Evolutionary conservation across 2,113 vertebrate genomes (phyloP), one percentile per base, ranked within the genome.

Genomic region (Lampris incognitus): DNA sequence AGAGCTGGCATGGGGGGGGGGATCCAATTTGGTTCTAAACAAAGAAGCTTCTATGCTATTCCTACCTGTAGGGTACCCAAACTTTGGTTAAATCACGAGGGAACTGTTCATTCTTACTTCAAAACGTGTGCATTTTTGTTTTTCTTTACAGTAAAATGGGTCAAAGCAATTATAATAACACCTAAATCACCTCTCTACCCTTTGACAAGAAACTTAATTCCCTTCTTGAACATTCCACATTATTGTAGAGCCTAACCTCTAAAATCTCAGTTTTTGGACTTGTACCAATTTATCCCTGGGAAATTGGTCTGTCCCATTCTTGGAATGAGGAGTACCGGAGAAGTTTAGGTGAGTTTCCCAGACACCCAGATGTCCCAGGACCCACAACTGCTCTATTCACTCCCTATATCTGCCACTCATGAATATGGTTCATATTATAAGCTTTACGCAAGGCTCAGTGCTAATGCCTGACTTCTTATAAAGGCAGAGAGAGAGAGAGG

Each of bases 381-480:
- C 66, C 71, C 55, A 64, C 64, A 41, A 37, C 41, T 65, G 52
- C 59, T 67, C 48, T 52, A 46, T 63, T 62, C 44, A 66, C 54
- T 75, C 10, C 41, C 61, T 40, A 67, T 72, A 54, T 69, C 72
- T 85, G 71, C 24, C 74, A 75, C 52, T 74, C 79, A 61, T 40
- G 40, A 79, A 65, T 84, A 82, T 84, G 84, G 59, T 82, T 79
- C 72, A 69, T 67, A 82, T 82, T 82, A 76, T 39, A 6, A 41
- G 63, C 75, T 72, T 82, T 69, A 76, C 36, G 5, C 46, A 74
- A 81, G 71, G 76, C 76, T 82, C 37, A 78, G 6, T 49, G 50
- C 51, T 69, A 55, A 82, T 69, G 65, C 56, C 39, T 36, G 52
- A 50, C 69, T 74, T 60, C 66, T 59, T 56, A 62, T 63, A 50